phyloP scores from a whole-genome alignment of 2,888 invertebrate species.

The Iselma pallidipennis region DNA sequence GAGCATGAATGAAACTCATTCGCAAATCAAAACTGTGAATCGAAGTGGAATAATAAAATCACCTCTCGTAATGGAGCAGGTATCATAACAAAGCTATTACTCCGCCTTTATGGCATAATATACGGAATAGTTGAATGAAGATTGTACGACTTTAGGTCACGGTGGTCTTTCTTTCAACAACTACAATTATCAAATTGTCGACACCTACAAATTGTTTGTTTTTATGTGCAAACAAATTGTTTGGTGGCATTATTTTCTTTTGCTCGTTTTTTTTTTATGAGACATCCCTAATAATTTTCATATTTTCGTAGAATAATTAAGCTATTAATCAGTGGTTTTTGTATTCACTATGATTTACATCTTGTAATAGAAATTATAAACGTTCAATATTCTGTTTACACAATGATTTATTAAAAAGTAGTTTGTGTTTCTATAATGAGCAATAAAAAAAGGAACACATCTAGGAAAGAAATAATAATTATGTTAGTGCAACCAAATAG shows the following conservation, averaged over 20 bases:
- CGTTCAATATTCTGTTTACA: constrained; percentile 9
- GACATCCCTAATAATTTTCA: constrained; percentile 20
- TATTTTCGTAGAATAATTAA: constrained; percentile 24
- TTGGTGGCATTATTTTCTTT: too few relatives aligned
- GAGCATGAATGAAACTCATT: neutral
- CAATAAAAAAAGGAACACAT: neutral
- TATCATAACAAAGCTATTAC: constrained; percentile 52
- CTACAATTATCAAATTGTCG: constrained; percentile 26
- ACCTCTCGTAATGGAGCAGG: constrained; percentile 46
- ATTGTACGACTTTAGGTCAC: constrained; percentile 44
- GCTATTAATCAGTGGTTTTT: constrained; percentile 26
- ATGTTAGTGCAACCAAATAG: constrained; percentile 31
- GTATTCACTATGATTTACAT: constrained; percentile 18
- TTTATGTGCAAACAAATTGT: neutral
- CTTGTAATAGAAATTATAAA: constrained; percentile 1
- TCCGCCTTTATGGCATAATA: constrained; percentile 52
- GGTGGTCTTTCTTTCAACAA: constrained; percentile 27
- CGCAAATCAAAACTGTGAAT: constrained; percentile 24
- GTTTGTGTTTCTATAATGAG: neutral
- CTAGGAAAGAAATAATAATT: constrained; percentile 13
- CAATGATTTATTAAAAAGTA: constrained; percentile 3
- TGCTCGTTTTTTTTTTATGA: neutral
- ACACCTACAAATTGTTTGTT: neutral
- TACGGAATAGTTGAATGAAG: constrained; percentile 45
- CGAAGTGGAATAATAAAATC: constrained; percentile 44